Percentiles rank a stretch among this genome's conserved stretches.
Conservation (phyloP, 2,888 invertebrate species). For the Nomada flava region DNA sequence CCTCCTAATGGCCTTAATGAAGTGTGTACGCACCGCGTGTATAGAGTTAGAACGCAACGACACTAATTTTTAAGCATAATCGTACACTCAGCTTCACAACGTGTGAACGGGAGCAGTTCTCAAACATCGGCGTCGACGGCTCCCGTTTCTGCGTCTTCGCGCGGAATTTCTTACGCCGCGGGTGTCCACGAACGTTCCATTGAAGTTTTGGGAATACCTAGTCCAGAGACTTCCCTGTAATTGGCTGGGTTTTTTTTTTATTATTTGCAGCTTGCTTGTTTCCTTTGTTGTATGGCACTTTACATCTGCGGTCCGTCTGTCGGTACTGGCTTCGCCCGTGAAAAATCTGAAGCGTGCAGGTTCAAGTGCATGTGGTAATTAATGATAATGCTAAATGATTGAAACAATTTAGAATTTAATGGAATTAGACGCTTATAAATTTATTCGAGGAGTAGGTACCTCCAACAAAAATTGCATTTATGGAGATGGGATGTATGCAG, state of each 20-base stretch:
- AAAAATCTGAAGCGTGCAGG: too few species aligned
- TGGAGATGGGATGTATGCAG: not conserved
- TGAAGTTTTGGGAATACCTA: slow-evolving; percentile 46
- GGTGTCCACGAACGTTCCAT: slow-evolving; percentile 53
- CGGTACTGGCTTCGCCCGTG: not conserved
- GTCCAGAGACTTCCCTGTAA: slow-evolving; percentile 29
- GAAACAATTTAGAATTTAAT: not conserved
- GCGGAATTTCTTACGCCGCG: slow-evolving; percentile 54
- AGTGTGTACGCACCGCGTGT: slow-evolving; percentile 81
- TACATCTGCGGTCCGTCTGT: slow-evolving; percentile 7
- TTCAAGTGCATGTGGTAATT: not conserved
- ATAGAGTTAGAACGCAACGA: slow-evolving; percentile 77
- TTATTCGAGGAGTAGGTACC: not conserved
- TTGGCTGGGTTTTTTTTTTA: slow-evolving; percentile 32
- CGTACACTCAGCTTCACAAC: slow-evolving; percentile 83
- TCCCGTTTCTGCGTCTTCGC: slow-evolving; percentile 48
- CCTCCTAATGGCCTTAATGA: slow-evolving; percentile 83
- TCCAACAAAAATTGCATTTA: not conserved
- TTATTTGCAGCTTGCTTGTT: slow-evolving; percentile 12
- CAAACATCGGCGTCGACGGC: slow-evolving; percentile 66
- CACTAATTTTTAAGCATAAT: slow-evolving; percentile 84
- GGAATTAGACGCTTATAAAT: not conserved
- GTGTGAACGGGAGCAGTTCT: slow-evolving; percentile 80
- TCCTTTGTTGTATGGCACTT: not conserved
- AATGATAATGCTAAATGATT: not conserved